Evolutionary conservation across 2,888 invertebrate species (phyloP).

Genomic region (Nephrocerus scutellatus): DNA sequence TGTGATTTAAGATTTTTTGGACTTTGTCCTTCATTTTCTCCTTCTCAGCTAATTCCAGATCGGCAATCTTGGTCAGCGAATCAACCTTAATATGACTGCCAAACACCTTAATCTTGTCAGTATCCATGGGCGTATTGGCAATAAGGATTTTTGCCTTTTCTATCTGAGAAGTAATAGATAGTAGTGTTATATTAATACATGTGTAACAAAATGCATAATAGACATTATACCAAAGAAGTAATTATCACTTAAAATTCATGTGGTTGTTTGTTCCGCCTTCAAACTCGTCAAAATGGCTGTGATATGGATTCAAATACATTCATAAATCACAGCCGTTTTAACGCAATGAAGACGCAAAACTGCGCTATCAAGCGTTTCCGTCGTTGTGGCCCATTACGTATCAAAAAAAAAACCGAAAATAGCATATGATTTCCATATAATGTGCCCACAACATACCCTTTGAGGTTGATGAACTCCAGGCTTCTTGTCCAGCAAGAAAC

Average conservation of each 20-base stretch:
- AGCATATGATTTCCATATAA: not conserved
- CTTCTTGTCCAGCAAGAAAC: conserved; percentile 93
- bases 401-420: not conserved
- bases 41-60: conserved; percentile 94
- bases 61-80: conserved; percentile 92
- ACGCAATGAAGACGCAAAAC: conserved; percentile 37
- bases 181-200: conserved; percentile 1
- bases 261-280: conserved; percentile 26
- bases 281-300: conserved; percentile 48
- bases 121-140: conserved; percentile 99
- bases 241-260: not conserved
- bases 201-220: not conserved
- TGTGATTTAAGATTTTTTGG: conserved; percentile 87
- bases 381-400: no score
- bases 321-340: conserved; percentile 50
- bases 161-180: conserved; percentile 44
- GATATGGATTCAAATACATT: conserved; percentile 37
- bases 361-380: no score
- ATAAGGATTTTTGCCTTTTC: conserved; percentile 96
- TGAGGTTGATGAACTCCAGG: conserved; percentile 97
- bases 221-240: not conserved
- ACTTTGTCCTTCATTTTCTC: conserved; percentile 99
- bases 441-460: conserved; percentile 31
- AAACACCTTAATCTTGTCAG: conserved; percentile 98
- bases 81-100: conserved; percentile 91